Conservation (phyloP, 1,140 invertebrate genomes). For the Doryteuthis pealeii region DNA sequence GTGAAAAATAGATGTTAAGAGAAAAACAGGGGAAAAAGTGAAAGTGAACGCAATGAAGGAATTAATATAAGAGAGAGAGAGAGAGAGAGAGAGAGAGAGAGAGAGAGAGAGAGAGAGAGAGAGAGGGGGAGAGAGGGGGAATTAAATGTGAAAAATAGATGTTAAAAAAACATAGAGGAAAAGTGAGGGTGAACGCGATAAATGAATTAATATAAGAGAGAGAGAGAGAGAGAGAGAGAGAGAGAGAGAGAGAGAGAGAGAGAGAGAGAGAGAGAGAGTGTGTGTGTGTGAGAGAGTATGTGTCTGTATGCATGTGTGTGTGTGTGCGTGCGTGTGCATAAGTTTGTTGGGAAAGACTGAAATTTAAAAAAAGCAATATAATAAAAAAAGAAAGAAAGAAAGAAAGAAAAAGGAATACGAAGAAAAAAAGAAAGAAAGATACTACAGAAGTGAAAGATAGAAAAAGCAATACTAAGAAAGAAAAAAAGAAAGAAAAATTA, state of each 20-base stretch:
- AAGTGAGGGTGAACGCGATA: not conserved
- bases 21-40: no score
- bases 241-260: not conserved
- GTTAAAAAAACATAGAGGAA: not conserved
- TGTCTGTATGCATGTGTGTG: not conserved
- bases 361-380: not conserved
- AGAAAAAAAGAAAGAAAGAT: not conserved
- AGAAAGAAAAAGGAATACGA: not conserved
- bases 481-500: no score
- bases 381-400: not conserved
- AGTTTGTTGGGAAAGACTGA: not conserved
- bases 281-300: not conserved
- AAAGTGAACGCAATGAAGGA: no score
- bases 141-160: no score
- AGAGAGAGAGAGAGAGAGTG: not conserved
- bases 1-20: no score
- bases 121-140: not conserved
- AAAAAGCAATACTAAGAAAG: not conserved
- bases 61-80: no score
- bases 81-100: no score
- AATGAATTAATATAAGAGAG: not conserved
- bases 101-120: not conserved
- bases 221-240: not conserved
- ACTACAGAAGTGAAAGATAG: not conserved
- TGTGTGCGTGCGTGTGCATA: not conserved